Percentiles rank a stretch among this genome's conserved stretches.
These are phyloP conservation scores for Drosophila paracracens DNA, from an alignment of 2,888 invertebrate genomes.

Conservation along the genomic window DNA sequence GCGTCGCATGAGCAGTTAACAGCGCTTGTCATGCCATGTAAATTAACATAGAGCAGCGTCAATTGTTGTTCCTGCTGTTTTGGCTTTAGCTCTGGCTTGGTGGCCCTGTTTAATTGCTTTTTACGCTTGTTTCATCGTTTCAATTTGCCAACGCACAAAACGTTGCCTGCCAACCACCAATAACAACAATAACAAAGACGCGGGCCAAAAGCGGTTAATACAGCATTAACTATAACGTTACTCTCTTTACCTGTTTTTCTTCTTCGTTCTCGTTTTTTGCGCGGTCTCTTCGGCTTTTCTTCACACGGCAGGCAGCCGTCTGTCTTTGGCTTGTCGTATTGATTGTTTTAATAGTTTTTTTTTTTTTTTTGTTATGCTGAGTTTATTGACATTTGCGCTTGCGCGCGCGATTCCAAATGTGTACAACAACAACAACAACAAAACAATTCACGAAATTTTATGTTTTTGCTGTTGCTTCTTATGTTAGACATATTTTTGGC, in stretches of 20 bases:
- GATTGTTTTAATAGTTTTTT: conserved; percentile 60
- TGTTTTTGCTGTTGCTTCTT: conserved; percentile 11
- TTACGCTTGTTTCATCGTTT: conserved; percentile 43
- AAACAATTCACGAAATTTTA: not conserved
- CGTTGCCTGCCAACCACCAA: conserved; percentile 15
- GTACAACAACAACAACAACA: conserved; percentile 9
- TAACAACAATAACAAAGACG: conserved; percentile 27
- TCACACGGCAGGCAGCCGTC: conserved; percentile 29
- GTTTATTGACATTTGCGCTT: conserved; percentile 77
- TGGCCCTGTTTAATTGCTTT: conserved; percentile 16
- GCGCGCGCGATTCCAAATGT: conserved; percentile 31
- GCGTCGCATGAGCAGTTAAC: conserved; percentile 10
- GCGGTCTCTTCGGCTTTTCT: conserved; percentile 34
- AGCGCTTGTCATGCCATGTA: conserved; percentile 11
- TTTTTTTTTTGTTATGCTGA: conserved; percentile 44
- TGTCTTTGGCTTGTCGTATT: conserved; percentile 44
- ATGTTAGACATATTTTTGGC: conserved; percentile 60
- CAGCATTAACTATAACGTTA: conserved; percentile 62
- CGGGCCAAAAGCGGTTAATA: conserved; percentile 51
- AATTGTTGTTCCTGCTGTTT: conserved; percentile 25
- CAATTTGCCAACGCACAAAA: conserved; percentile 31
- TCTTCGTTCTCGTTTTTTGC: conserved; percentile 27
- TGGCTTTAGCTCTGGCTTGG: conserved; percentile 2
- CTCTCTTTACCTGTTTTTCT: conserved; percentile 52
- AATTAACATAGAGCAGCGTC: conserved; percentile 24